Base-by-base conservation (phyloP, 1,140 invertebrate species). In the Neoseiulus cucumeris region DNA sequence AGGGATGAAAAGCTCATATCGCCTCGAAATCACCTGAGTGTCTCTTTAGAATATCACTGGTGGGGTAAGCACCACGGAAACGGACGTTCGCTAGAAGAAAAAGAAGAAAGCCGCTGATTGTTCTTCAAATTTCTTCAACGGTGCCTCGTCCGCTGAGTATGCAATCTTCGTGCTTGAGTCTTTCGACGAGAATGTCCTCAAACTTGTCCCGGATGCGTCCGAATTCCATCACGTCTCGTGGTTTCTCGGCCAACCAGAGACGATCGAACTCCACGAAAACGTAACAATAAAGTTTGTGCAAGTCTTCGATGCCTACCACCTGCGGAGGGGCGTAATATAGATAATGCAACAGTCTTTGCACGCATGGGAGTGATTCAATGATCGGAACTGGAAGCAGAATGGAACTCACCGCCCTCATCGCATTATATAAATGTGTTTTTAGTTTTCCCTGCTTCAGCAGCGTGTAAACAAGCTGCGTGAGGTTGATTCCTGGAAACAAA, bases 231-330 rank as follows among this genome's bases (percentile, higher is more conserved):
- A 96, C 88, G 75, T 91, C 87, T 67, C 81, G 82, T 0, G 91
- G 91, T 72, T 91, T 90, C 30, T 88, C 86, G 66, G 86, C 80
- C 55, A 92, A 81, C 92, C 92, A 96, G 74, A 91, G 86, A 70
- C 84, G 84, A 76, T 94, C 89, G 79, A 97, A 96, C 73, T 92
- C 86, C 72, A 85, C 89, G 76, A 94, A 91, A 42, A 95, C 76
- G 74, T 91, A 93, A 80, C 89, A 90, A 77, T 96, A 97, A 71
- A 96, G 85, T 72, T 85, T 85, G 77, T 97, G 89, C 77, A 96
- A 96, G 74, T 87, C 81, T 73, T 84, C 81, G 39, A 95, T 76
- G 22, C 76, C 81, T 47, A 59, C 51, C 14, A 59, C 51, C 51
- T 59, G 51, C 14, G 9, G 22, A 82, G 86, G 70, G 68, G 65